Base-by-base conservation (phyloP, 2,888 invertebrate genomes). In the Drosophila rellima region DNA sequence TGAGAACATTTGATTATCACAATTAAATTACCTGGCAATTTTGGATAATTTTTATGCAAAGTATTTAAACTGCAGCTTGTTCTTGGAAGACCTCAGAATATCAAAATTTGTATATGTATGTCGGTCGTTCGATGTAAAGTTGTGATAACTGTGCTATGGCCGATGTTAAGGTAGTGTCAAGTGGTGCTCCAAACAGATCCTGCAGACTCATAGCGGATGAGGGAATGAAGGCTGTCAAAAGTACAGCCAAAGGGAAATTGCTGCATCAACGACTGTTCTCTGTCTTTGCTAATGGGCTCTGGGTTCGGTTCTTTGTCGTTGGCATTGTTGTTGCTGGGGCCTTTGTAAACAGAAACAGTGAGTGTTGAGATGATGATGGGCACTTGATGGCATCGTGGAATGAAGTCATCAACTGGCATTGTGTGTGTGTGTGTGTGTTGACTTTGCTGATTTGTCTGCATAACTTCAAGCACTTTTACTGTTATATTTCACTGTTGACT, bases 381-480 rank as follows among this genome's bases (percentile, higher is more conserved):
- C 70, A 68, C 80, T 85, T 70, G 64, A 75, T 67, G 72, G 60
- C 75, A 37, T n/a, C 18, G 65, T 44, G 57, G 76, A 76, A 78
- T 84, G 68, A 80, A 81, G 77, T 70, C 79, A 70, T 82, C 80
- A 82, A 44, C 20, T 18, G 20, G 7, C n/a, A n/a, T n/a, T 66
- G 47, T 45, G 52, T 63, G 50, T 55, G 31, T 31, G 17, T 57
- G 64, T 18, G 33, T 61, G 48, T 87, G 75, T 87, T 83, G 80
- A 78, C 47, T 82, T 86, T 74, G 70, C 70, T 82, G 82, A 82
- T 85, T 85, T 85, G 62, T 59, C 72, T 62, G 79, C 69, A 61
- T 70, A 64, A 37, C 47, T 80, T 80, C 48, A 67, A 71, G 80
- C 67, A 69, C 65, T 70, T 84, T 84, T 77, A 84, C 86, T 67